Evolutionary conservation across 2,113 vertebrate genomes (phyloP).

Genomic region (Cephalopterus ornatus): DNA sequence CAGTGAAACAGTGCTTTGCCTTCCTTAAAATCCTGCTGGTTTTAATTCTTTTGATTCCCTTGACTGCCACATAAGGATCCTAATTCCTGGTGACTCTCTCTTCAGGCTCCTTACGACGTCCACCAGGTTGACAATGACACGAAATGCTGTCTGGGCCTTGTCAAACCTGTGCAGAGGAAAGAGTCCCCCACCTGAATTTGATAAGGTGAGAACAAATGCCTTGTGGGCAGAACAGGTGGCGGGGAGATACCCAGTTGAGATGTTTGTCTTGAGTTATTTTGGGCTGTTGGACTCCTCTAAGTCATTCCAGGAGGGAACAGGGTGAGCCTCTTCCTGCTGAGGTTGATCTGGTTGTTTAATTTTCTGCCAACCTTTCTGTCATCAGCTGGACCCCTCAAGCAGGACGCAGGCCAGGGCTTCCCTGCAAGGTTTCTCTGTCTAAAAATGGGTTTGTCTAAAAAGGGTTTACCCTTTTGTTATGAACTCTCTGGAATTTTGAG

Average conservation of each 20-base stretch:
- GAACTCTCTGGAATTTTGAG: background rate
- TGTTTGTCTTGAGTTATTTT: background rate
- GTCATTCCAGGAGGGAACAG: background rate
- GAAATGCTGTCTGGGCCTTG: slow-evolving; percentile 97
- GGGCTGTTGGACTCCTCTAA: background rate
- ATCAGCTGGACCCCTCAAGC: background rate
- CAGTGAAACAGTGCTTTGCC: background rate
- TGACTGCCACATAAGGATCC: background rate
- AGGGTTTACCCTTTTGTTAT: background rate
- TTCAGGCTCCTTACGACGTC: slow-evolving; percentile 94
- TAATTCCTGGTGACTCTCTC: background rate
- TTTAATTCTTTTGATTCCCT: background rate
- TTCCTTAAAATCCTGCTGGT: background rate
- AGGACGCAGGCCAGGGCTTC: background rate
- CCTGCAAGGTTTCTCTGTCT: background rate
- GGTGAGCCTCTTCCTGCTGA: background rate
- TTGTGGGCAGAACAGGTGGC: background rate
- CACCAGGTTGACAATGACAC: slow-evolving; percentile 95
- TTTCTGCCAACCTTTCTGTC: background rate
- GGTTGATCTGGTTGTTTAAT: background rate
- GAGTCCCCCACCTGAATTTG: slow-evolving; percentile 94
- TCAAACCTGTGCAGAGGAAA: slow-evolving; percentile 98
- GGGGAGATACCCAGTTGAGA: background rate
- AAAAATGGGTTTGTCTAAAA: background rate
- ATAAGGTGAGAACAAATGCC: slow-evolving; percentile 80